These are phyloP conservation scores for Sebastes matsubarae DNA, from an alignment of 2,797 vertebrate genomes.

Conservation along the genomic window DNA sequence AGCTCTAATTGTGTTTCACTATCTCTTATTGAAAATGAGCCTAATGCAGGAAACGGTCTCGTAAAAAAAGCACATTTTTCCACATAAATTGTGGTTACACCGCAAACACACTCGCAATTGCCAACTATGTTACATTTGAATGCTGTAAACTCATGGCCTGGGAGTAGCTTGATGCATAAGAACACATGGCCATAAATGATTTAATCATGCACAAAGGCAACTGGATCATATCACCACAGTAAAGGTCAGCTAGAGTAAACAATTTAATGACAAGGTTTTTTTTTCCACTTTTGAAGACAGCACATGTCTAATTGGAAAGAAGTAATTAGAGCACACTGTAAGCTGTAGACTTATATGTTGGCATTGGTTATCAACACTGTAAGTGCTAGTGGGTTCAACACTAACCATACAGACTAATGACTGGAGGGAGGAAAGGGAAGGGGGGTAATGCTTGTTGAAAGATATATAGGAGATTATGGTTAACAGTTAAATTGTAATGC, in stretches of 20 bases:
- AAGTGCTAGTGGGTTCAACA: slow-evolving; percentile 1
- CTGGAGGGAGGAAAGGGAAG: not conserved
- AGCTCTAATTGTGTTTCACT: slow-evolving; percentile 65
- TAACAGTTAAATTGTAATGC: not conserved
- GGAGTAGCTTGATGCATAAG: slow-evolving; percentile 25
- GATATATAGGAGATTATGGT: not conserved
- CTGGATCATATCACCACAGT: slow-evolving; percentile 38
- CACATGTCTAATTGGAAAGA: slow-evolving; percentile 22
- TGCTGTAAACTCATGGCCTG: slow-evolving; percentile 49
- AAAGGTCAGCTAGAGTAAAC: slow-evolving; percentile 72
- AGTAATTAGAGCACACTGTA: slow-evolving; percentile 31
- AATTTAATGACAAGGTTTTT: slow-evolving; percentile 36
- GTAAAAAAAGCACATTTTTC: slow-evolving; percentile 73
- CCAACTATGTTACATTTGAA: slow-evolving; percentile 55
- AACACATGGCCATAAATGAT: slow-evolving; percentile 52
- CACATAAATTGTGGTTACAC: slow-evolving; percentile 73
- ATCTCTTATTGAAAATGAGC: slow-evolving; percentile 75
- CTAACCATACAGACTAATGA: slow-evolving; percentile 36
- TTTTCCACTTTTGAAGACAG: slow-evolving; percentile 29
- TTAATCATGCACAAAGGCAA: slow-evolving; percentile 59
- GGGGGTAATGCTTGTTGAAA: not conserved
- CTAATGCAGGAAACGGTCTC: slow-evolving; percentile 62
- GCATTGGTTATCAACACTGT: slow-evolving; percentile 22
- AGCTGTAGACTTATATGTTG: not conserved
- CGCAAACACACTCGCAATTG: slow-evolving; percentile 39